Percentiles rank a stretch among this genome's conserved stretches.
Evolutionary conservation across 2,113 vertebrate genomes (phyloP).

Genomic region (Vicugna pacos): DNA sequence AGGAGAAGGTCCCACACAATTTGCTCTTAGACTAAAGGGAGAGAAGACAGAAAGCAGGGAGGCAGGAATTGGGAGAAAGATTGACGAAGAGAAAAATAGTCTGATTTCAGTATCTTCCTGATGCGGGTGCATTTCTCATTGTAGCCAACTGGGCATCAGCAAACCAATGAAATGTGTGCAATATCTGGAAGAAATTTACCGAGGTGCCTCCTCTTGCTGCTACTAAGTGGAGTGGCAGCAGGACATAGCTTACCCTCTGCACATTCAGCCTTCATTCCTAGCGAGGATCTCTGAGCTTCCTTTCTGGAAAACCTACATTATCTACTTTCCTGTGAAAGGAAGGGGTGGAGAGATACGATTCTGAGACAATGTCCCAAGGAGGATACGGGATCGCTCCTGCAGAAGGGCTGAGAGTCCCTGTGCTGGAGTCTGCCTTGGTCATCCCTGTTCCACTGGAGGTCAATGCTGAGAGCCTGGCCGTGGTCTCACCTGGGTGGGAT

Average conservation of each 20-base stretch:
- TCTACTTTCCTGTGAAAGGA: not conserved
- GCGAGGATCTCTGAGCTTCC: not conserved
- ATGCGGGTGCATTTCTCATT: not conserved
- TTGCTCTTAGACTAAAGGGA: not conserved
- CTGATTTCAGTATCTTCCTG: slow-evolving; percentile 30
- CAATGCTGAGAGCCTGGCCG: not conserved
- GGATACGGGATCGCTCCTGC: not conserved
- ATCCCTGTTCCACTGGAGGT: rapidly evolving
- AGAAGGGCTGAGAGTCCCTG: not conserved
- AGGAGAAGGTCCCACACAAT: not conserved
- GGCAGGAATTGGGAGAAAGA: not conserved
- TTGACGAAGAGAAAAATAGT: not conserved
- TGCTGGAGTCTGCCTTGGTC: rapidly evolving
- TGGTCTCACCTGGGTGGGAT: not conserved
- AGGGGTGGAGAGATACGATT: not conserved
- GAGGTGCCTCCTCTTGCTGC: not conserved
- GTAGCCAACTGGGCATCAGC: not conserved
- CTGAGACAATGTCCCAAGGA: not conserved
- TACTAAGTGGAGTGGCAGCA: not conserved
- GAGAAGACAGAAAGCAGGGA: not conserved
- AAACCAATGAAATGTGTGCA: not conserved
- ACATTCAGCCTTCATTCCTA: not conserved
- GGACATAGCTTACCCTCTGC: not conserved
- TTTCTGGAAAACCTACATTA: not conserved
- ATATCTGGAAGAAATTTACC: not conserved